These are phyloP conservation scores for Cyclina sinensis DNA, from an alignment of 1,140 invertebrate genomes.

Conservation along the genomic window DNA sequence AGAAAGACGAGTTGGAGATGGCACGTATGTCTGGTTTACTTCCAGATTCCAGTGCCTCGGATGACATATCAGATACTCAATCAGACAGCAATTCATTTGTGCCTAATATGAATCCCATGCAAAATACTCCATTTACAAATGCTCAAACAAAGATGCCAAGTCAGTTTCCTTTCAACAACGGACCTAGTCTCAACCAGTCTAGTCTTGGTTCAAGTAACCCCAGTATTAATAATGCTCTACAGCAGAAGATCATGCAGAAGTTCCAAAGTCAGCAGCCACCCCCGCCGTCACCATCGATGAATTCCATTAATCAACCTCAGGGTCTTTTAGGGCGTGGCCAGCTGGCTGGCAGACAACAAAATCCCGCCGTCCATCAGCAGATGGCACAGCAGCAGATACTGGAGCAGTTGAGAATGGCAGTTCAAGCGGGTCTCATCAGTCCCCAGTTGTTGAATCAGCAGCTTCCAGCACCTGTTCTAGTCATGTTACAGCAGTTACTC, in stretches of 20 bases:
- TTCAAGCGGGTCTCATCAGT: constrained; percentile 84
- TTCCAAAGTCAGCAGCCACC: constrained; percentile 87
- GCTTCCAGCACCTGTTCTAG: constrained; percentile 93
- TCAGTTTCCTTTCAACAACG: constrained; percentile 80
- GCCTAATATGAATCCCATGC: constrained; percentile 83
- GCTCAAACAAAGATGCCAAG: constrained; percentile 83
- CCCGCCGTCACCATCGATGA: constrained; percentile 69
- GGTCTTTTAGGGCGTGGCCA: constrained; percentile 71
- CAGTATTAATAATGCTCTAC: constrained; percentile 84
- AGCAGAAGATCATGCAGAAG: constrained; percentile 87
- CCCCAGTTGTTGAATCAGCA: constrained; percentile 96
- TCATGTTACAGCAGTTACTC: constrained; percentile 91
- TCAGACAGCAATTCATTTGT: constrained; percentile 84
- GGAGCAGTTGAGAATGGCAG: constrained; percentile 85
- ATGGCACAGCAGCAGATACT: constrained; percentile 84
- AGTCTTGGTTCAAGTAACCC: constrained; percentile 78
- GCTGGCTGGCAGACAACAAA: constrained; percentile 91
- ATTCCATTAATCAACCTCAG: constrained; percentile 73
- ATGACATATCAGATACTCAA: constrained; percentile 84
- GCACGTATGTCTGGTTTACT: constrained; percentile 48
- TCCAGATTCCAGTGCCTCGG: constrained; percentile 64
- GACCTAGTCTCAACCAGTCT: constrained; percentile 82
- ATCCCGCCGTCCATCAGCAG: constrained; percentile 94
- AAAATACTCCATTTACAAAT: constrained; percentile 85
- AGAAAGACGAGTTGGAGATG: constrained; percentile 77